phyloP scores from a whole-genome alignment of 30 jellyfish, hydroid and myxozoan genomes.

The Sanderia malayensis region DNA sequence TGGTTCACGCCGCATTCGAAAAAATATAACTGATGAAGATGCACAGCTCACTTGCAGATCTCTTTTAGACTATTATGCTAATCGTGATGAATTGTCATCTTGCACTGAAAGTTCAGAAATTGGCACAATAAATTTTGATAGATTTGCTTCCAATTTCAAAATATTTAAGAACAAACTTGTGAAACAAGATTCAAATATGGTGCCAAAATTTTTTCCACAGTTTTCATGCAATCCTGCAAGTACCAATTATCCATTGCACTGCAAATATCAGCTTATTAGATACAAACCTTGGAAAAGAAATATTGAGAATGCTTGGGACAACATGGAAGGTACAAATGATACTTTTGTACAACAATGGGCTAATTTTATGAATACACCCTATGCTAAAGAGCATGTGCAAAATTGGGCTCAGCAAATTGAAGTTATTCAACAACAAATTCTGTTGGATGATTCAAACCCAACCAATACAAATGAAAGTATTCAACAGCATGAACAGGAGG shows the following conservation, averaged over 20 bases:
- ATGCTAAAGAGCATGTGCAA: slow-evolving; percentile 8
- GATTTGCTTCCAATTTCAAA: neutral
- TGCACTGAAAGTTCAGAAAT: too few relatives aligned
- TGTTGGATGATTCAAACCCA: slow-evolving; percentile 4
- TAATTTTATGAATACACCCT: slow-evolving; percentile 1
- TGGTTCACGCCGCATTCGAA: too few relatives aligned
- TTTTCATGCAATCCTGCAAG: neutral
- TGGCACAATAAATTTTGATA: neutral
- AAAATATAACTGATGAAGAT: too few relatives aligned
- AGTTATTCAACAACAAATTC: slow-evolving; percentile 4
- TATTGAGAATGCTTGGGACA: slow-evolving; percentile 1
- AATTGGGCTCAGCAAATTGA: slow-evolving; percentile 24
- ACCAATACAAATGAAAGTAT: neutral
- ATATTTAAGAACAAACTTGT: too few relatives aligned
- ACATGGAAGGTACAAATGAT: neutral
- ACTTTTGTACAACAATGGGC: slow-evolving; percentile 14
- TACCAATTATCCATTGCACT: neutral
- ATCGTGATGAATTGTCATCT: too few relatives aligned
- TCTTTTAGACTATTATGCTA: too few relatives aligned
- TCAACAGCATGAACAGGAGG: slow-evolving; percentile 38
- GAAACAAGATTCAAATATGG: slow-evolving; percentile 19
- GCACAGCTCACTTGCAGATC: too few relatives aligned
- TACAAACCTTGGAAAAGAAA: neutral
- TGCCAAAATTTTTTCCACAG: slow-evolving; percentile 18
- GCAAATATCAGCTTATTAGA: slow-evolving; percentile 1